Base-by-base conservation (phyloP, 2,113 vertebrate genomes). In the Sturnira hondurensis region DNA sequence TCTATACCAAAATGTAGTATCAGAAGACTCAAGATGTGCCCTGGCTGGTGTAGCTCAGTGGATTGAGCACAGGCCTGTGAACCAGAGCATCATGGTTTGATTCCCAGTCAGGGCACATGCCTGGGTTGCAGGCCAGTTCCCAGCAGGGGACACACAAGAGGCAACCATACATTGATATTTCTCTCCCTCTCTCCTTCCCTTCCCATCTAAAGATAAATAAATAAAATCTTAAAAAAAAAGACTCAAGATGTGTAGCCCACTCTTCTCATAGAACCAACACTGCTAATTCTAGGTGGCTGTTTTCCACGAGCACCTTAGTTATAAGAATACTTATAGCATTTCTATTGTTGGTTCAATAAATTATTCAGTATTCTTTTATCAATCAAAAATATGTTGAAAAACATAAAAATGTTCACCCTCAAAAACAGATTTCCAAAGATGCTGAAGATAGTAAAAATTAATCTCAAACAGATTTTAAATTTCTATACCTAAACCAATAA, bases 351-450 rank as follows among this genome's bases (percentile, higher is more conserved):
- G 12, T 28, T 73, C 70, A 90, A n/a, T 54, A 96, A 26, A 58
- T 43, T 90, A 85, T 80, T 94, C 33, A 87, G 33, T 36, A 63
- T 16, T 87, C 19, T 85, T 74, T 82, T 24, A 82, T 50, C 50
- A 92, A 95, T 47, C 52, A 92, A 78, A 93, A 61, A 61, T 61
- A 61, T 33, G 61, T 56, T 92, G 38, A 88, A 73, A 80, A n/a
- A 9, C 14, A 85, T 15, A 85, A 88, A 92, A 14, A 87, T 22
- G 63, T 91, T 78, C 52, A 61, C 20, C 17, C 65, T 91, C 26
- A 86, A 77, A 90, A 94, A 71, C 45, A 89, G 52, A 96, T 86
- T 85, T 83, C 28, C n/a, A 68, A 88, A 91, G 52, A 84, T 77
- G 22, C 5, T 89, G 2, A 52, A 86, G 12, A 50, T 73, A n/a